Evolutionary conservation across 2,888 invertebrate species (phyloP), one percentile per base, ranked within the genome.

Genomic region (Eupithecia dodoneata): DNA sequence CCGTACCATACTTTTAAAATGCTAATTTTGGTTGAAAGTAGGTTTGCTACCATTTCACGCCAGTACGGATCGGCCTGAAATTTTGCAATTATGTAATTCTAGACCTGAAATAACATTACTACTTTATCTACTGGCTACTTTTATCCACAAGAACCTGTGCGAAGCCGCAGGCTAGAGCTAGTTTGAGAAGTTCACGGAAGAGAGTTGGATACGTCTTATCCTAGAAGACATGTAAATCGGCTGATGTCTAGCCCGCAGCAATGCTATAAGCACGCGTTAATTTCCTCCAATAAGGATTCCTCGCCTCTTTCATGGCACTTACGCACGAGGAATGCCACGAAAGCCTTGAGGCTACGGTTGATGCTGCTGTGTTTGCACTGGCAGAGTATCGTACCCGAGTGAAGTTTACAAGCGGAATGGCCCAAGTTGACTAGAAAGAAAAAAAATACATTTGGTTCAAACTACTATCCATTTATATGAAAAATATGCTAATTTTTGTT

Each of bases 271-370:
- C 18, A 12, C 70, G 18, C 70, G 47, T 47, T 44, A 45, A 47
- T 70, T 47, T 70, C 70, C 45, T n/a, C 47, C 70, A 30, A 70
- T 45, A 12, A 70, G 47, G 18, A 70, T 42, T 69, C 69, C 45
- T n/a, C 7, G 70, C 18, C 47, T 63, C 30, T 47, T 70, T 47
- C 47, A 18, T 13, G 70, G 47, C 45, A 44, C 45, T 18, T 70
- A 70, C 70, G 45, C 70, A 70, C n/a, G 47, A 45, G 47, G 47
- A 47, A 70, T 69, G 69, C 69, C 70, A 70, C 45, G 70, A 47
- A 70, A 18, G 10, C 18, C 70, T 47, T 18, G 44, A 44, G 70
- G 70, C 47, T n/a, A 70, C 3, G 2, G 30, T 30, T 63, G 63
- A 63, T 18, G 47, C 12, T 18, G 47, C 12, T n/a, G 47, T 70